These are phyloP conservation scores for Peromyscus californicus DNA, from an alignment of 2,113 vertebrate genomes.

Conservation along the genomic window DNA sequence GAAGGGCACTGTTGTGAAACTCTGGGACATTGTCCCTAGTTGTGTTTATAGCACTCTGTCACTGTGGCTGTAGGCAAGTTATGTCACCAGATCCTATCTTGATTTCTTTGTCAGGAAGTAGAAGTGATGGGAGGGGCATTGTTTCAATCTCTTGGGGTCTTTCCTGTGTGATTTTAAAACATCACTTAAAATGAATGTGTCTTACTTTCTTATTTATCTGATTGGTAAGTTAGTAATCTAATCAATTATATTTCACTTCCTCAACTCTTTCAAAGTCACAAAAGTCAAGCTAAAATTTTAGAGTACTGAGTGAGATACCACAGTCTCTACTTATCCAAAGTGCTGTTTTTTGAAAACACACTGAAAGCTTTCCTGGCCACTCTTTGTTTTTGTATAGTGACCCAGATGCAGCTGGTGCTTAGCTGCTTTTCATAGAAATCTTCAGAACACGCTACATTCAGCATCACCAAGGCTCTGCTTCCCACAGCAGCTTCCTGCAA, in stretches of 20 bases:
- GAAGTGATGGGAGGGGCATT: not conserved
- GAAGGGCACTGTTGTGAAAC: not conserved
- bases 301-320: not conserved
- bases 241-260: not conserved
- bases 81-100: not conserved
- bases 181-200: not conserved
- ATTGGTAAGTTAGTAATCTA: conserved; percentile 29
- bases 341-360: conserved; percentile 39
- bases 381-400: conserved; percentile 57
- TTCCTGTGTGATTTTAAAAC: not conserved
- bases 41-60: not conserved
- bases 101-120: not conserved
- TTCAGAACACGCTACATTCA: not conserved
- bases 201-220: not conserved
- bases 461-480: conserved; percentile 34
- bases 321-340: conserved; percentile 30
- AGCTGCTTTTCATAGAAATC: conserved; percentile 44
- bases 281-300: conserved; percentile 28
- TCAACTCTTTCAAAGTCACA: not conserved
- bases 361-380: conserved; percentile 63
- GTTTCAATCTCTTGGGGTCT: not conserved
- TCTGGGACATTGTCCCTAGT: not conserved
- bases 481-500: conserved; percentile 69
- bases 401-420: conserved; percentile 69
- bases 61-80: not conserved